These are phyloP conservation scores for Calonectris borealis DNA, from an alignment of 2,113 vertebrate species.

Conservation along the genomic window DNA sequence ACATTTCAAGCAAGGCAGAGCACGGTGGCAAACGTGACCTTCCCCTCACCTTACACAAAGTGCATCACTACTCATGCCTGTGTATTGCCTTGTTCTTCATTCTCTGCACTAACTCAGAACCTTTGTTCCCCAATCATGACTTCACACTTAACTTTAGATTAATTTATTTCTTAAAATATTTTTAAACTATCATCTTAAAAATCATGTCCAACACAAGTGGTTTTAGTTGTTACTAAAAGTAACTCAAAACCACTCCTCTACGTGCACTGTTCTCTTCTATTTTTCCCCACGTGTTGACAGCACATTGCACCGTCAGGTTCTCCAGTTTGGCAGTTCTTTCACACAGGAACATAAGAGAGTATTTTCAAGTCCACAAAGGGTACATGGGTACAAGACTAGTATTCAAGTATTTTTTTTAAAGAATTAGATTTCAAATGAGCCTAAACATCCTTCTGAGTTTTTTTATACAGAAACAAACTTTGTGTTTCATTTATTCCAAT, in stretches of 20 bases:
- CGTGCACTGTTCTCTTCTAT: constrained; percentile 8
- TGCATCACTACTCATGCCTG: neutral
- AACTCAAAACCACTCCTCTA: neutral
- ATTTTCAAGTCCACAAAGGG: neutral
- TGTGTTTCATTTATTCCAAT: neutral
- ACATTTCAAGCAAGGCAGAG: neutral
- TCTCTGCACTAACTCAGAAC: neutral
- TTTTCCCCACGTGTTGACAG: constrained; percentile 44
- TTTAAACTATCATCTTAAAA: neutral
- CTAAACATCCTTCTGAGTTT: neutral
- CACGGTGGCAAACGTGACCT: neutral
- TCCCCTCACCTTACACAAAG: neutral
- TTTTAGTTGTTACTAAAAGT: constrained; percentile 38
- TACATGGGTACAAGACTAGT: neutral
- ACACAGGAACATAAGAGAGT: neutral
- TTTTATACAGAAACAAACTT: neutral
- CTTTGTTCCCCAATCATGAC: neutral
- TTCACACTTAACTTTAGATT: neutral
- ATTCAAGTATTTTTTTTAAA: neutral
- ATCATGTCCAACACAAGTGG: neutral
- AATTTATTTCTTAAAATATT: neutral
- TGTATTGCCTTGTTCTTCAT: neutral
- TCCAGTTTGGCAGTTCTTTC: neutral
- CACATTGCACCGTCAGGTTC: constrained; percentile 8
- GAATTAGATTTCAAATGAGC: neutral